Evolutionary conservation across 2,888 invertebrate species (phyloP).

Genomic region (Calliopum simillimum): DNA sequence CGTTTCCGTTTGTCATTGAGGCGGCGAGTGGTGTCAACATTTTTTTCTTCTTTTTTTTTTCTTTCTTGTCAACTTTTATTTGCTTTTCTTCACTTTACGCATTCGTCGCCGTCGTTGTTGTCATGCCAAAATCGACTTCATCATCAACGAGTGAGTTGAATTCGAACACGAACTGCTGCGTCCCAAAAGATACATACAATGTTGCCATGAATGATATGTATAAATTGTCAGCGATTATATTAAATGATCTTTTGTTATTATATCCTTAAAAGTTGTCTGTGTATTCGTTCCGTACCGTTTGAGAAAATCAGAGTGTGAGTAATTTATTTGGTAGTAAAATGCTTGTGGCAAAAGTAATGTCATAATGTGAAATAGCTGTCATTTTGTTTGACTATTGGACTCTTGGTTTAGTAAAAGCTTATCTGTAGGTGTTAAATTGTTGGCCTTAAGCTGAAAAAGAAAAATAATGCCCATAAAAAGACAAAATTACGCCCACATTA

Average conservation of each 20-base stretch:
- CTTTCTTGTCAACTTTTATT: background rate
- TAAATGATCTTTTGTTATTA: slow-evolving; percentile 52
- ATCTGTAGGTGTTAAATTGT: too few species aligned
- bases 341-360: too few species aligned
- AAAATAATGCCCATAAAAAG: too few species aligned
- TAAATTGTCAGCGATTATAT: slow-evolving; percentile 54
- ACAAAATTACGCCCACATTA: too few species aligned
- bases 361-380: too few species aligned
- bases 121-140: too few species aligned
- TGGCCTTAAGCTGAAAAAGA: too few species aligned
- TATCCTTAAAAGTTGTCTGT: slow-evolving; percentile 27
- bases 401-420: too few species aligned
- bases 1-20: slow-evolving; percentile 40
- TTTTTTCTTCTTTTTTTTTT: background rate
- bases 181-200: slow-evolving; percentile 25
- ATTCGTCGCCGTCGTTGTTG: background rate
- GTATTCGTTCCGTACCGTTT: background rate
- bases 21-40: background rate
- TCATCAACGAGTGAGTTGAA: background rate
- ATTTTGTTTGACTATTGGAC: too few species aligned
- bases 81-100: background rate
- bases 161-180: background rate
- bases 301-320: too few species aligned
- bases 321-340: too few species aligned
- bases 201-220: slow-evolving; percentile 50